Evolutionary conservation across 2,888 invertebrate genomes (phyloP).

Genomic region (Venustoraphidia nigricollis): DNA sequence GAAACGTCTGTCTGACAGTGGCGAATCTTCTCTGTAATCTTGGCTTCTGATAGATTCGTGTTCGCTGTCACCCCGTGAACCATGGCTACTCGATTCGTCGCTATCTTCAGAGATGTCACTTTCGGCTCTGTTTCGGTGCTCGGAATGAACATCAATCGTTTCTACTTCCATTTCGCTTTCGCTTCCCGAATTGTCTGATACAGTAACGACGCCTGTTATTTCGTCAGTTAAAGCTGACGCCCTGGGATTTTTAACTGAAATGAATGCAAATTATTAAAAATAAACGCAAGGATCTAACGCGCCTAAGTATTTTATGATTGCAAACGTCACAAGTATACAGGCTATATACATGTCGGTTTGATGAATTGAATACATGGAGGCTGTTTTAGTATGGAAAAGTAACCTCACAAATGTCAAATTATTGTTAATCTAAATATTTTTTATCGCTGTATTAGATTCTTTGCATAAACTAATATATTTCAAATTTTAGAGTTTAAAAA

Average conservation of each 20-base stretch:
- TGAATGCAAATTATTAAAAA: not conserved
- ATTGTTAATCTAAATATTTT: too few species aligned
- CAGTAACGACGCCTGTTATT: conserved; percentile 21
- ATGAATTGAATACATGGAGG: too few species aligned
- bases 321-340: too few species aligned
- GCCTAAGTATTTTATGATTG: too few species aligned
- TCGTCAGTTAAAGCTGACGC: conserved; percentile 15
- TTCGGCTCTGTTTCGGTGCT: conserved; percentile 11
- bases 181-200: conserved; percentile 22
- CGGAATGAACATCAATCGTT: conserved; percentile 4
- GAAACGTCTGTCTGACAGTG: conserved; percentile 33
- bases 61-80: conserved; percentile 10
- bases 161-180: conserved; percentile 6
- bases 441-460: too few species aligned
- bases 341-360: too few species aligned
- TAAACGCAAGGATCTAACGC: not conserved
- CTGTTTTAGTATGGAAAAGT: too few species aligned
- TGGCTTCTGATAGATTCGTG: conserved; percentile 2
- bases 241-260: conserved; percentile 18
- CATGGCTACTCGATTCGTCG: conserved; percentile 14
- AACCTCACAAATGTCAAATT: too few species aligned
- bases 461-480: too few species aligned
- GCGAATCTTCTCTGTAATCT: conserved; percentile 14
- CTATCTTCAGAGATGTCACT: conserved; percentile 12
- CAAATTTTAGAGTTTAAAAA: too few species aligned